Conservation (phyloP, 2,113 vertebrate genomes). For the Psammodynastes pulverulentus region DNA sequence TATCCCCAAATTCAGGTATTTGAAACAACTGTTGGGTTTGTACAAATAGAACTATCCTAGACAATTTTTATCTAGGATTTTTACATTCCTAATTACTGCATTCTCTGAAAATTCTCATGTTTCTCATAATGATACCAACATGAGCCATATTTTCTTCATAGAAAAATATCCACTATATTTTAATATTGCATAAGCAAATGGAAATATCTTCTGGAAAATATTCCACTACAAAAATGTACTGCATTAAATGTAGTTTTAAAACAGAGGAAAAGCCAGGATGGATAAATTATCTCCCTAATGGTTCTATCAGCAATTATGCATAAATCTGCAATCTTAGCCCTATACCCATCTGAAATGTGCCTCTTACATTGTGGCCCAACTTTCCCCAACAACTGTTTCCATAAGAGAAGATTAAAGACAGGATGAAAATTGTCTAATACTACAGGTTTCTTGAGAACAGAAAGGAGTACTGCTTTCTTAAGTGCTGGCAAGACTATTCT, state of each 20-base stretch:
- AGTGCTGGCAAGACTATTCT: background rate
- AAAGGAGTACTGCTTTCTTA: too few relatives aligned
- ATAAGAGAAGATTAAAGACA: too few relatives aligned
- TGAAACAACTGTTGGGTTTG: background rate
- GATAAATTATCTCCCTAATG: background rate
- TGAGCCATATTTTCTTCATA: background rate
- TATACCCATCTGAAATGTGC: too few relatives aligned
- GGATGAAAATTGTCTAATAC: too few relatives aligned
- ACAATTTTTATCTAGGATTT: background rate
- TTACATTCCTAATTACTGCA: background rate
- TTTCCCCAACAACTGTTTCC: too few relatives aligned
- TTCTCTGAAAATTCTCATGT: background rate
- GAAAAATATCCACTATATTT: background rate
- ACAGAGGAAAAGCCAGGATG: background rate
- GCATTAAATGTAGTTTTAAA: background rate
- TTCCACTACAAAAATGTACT: background rate
- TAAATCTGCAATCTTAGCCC: too few relatives aligned
- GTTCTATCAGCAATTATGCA: too few relatives aligned
- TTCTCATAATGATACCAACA: background rate
- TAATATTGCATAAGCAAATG: background rate
- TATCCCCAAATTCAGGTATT: background rate
- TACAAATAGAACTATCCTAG: background rate
- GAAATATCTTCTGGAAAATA: background rate
- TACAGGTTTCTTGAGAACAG: too few relatives aligned
- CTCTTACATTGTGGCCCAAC: too few relatives aligned